Evolutionary conservation across 2,113 vertebrate species (phyloP).

Genomic region (Ctenomys sociabilis): DNA sequence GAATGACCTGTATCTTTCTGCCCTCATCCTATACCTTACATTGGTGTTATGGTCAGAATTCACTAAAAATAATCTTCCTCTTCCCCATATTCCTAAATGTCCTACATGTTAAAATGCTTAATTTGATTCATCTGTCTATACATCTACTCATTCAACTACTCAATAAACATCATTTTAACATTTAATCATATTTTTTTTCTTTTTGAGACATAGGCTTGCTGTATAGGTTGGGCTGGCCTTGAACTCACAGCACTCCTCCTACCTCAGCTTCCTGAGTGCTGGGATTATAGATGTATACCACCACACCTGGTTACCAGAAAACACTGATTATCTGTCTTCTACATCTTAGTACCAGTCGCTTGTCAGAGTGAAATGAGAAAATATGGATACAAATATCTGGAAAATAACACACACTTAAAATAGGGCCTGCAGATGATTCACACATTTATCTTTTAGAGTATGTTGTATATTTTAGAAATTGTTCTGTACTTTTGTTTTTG

Average conservation of each 20-base stretch:
- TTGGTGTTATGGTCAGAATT: not conserved
- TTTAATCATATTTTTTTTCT: not conserved
- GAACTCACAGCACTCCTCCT: not conserved
- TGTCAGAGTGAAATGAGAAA: not conserved
- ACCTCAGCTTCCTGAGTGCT: not conserved
- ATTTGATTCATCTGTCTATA: not conserved
- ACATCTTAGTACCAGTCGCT: not conserved
- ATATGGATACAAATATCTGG: not conserved
- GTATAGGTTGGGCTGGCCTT: not conserved
- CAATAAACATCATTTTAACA: not conserved
- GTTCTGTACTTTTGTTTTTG: not conserved
- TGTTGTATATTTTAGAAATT: not conserved
- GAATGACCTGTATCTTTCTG: slow-evolving; percentile 13
- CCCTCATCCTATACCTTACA: not conserved
- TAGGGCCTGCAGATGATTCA: not conserved
- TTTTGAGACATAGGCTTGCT: not conserved
- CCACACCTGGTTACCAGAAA: not conserved
- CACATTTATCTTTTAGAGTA: not conserved
- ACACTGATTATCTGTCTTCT: not conserved
- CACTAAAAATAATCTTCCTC: slow-evolving; percentile 21
- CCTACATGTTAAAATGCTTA: not conserved
- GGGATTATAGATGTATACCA: not conserved
- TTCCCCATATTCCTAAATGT: not conserved
- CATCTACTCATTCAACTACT: not conserved
- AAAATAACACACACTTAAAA: not conserved